phyloP scores from a whole-genome alignment of 2,888 invertebrate species.

The Augochlorella aurata region DNA sequence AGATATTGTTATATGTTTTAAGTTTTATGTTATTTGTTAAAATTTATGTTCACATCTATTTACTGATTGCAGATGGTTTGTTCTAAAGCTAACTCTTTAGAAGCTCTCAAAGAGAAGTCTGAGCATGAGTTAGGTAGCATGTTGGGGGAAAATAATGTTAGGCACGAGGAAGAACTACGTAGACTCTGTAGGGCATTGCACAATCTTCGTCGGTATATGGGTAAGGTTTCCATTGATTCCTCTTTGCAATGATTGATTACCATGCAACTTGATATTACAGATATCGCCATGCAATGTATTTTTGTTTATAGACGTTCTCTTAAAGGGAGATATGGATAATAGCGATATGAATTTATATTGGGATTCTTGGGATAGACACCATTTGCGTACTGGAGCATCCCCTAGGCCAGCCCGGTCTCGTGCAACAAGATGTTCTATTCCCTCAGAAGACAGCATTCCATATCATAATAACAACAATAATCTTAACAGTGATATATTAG shows the following conservation, averaged over 20 bases:
- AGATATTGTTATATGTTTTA: too few species aligned
- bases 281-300: neutral
- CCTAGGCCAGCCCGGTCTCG: constrained; percentile 83
- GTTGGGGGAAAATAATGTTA: constrained; percentile 86
- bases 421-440: constrained; percentile 84
- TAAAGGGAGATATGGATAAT: constrained; percentile 84
- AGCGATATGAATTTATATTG: constrained; percentile 90
- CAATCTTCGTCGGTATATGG: constrained; percentile 92
- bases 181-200: constrained; percentile 92
- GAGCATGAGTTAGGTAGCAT: constrained; percentile 91
- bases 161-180: constrained; percentile 90
- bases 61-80: constrained; percentile 85
- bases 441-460: constrained; percentile 84
- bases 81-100: constrained; percentile 88
- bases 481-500: constrained; percentile 76
- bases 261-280: neutral
- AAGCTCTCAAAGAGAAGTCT: constrained; percentile 91
- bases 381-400: constrained; percentile 82
- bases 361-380: constrained; percentile 95
- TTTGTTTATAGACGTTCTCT: constrained; percentile 83
- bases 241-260: neutral
- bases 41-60: neutral
- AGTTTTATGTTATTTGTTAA: neutral
- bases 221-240: constrained; percentile 81
- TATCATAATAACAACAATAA: constrained; percentile 80